Evolutionary conservation across 2,113 vertebrate genomes (phyloP).

Genomic region (Clarias magur): DNA sequence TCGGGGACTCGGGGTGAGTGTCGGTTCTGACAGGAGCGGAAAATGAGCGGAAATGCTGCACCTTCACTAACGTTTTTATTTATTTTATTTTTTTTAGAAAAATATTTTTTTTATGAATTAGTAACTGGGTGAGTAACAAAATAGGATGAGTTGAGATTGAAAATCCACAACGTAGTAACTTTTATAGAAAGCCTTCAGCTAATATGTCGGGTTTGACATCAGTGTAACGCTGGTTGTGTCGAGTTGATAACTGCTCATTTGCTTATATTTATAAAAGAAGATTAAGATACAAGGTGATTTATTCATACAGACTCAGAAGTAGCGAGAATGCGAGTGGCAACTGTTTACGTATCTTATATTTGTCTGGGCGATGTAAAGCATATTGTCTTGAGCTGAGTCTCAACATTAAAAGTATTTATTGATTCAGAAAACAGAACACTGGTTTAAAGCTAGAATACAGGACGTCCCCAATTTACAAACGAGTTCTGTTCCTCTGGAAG

Average conservation of each 20-base stretch:
- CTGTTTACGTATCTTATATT: background rate
- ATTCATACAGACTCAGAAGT: background rate
- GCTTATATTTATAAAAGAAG: too few species aligned
- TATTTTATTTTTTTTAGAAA: too few species aligned
- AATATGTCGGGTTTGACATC: background rate
- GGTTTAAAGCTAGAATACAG: background rate
- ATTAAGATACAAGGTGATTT: too few species aligned
- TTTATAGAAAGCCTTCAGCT: background rate
- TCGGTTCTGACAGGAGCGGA: background rate
- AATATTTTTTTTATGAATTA: background rate
- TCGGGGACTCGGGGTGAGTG: slow-evolving; percentile 97
- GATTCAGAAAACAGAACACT: background rate
- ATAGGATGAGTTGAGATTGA: background rate
- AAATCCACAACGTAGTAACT: background rate
- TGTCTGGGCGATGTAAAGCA: background rate
- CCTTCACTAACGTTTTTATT: background rate
- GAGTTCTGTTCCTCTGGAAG: too few species aligned
- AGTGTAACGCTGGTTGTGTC: background rate
- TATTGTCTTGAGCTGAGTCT: background rate
- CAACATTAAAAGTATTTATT: too few species aligned
- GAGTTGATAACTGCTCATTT: too few species aligned
- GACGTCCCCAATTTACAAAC: too few species aligned
- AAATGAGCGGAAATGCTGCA: background rate
- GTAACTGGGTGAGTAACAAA: background rate
- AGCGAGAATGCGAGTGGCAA: background rate